Evolutionary conservation across 2,888 invertebrate species (phyloP), one percentile per base, ranked within the genome.

Genomic region (Biston betularia): DNA sequence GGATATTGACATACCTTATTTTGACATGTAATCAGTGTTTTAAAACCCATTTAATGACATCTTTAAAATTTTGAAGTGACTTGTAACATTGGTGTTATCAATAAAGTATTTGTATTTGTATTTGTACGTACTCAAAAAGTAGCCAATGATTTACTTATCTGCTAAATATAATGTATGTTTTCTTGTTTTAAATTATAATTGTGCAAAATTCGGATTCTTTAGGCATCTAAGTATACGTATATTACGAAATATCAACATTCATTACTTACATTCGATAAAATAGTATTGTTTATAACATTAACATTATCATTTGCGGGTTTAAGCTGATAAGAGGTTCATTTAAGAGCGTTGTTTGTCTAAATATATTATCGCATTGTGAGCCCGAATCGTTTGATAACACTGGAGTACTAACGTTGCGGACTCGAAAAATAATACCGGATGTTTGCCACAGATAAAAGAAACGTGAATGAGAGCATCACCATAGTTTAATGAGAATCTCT

Each of bases 381-480:
- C 79, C 77, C 74, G 76, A 82, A 82, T 82, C 80, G 82, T 82
- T 81, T 83, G 82, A 86, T 86, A 84, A 81, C 77, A 79, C 77
- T 79, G 71, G 78, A 80, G 80, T 81, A 83, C 75, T 78, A 78
- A 79, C 78, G 72, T 73, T 75, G 79, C 78, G 80, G 79, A 80
- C 76, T 82, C 85, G 79, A 83, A 86, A 82, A 85, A 85, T 85
- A 85, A 86, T 87, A 83, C 89, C 90, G 90, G 90, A 90, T 90
- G 89, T 89, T 88, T 86, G 85, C 82, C 82, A 81, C 83, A 88
- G 89, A 90, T 91, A 91, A 89, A 89, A 85, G 83, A 82, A 84
- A 83, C 83, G 76, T 88, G 84, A 87, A 85, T 83, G 84, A 82
- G 82, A 80, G 73, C 83, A 79, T 75, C 77, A 73, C 76, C 48